These are phyloP conservation scores for Podarcis cretensis DNA, from an alignment of 2,113 vertebrate genomes.

Conservation along the genomic window DNA sequence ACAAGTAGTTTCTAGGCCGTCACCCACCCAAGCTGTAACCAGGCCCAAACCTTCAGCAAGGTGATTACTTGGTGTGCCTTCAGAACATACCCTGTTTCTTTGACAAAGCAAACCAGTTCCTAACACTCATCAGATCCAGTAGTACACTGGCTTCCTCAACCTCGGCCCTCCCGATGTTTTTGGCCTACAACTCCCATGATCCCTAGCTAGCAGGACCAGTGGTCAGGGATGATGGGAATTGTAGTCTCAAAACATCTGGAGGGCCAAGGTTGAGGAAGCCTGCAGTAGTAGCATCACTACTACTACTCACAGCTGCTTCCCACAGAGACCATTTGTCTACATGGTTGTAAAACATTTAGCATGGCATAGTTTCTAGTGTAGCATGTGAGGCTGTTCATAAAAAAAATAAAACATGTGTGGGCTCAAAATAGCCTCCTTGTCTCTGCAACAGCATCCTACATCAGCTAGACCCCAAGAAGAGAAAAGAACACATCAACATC, in stretches of 20 bases:
- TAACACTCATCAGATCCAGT: neutral
- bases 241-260: too few relatives aligned
- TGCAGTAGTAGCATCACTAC: neutral
- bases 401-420: conserved; percentile 8
- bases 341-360: neutral
- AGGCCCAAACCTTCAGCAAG: neutral
- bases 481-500: neutral
- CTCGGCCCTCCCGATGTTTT: too few relatives aligned
- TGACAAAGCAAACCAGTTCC: neutral
- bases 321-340: neutral
- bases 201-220: too few relatives aligned
- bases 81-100: neutral
- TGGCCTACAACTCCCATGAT: too few relatives aligned
- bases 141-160: neutral
- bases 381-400: neutral
- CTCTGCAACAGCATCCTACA: neutral
- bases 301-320: neutral
- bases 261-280: too few relatives aligned
- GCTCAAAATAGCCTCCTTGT: neutral
- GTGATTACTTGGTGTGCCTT: neutral
- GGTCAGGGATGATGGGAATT: too few relatives aligned
- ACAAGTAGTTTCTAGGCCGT: neutral
- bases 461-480: conserved; percentile 5
- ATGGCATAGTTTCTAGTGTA: neutral
- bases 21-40: neutral